Evolutionary conservation across 1,140 invertebrate species (phyloP).

Genomic region (Camponotus floridanus): DNA sequence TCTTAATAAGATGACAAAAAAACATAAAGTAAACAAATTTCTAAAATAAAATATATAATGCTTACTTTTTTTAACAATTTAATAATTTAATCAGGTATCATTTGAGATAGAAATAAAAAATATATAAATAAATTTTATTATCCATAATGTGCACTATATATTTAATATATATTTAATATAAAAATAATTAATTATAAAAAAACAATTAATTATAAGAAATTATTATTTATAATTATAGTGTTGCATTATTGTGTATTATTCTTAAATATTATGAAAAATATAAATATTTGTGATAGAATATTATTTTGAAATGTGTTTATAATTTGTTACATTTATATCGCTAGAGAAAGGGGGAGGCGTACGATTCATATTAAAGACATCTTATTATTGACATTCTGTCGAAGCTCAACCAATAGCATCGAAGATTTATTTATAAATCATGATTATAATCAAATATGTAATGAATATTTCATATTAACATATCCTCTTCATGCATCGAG

Average conservation of each 20-base stretch:
- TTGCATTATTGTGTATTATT: not conserved
- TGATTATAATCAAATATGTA: conserved; percentile 6
- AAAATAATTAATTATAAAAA: too few species aligned
- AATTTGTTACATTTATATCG: not conserved
- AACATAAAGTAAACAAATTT: not conserved
- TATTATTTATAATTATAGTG: not conserved
- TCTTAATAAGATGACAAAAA: not conserved
- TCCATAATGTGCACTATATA: too few species aligned
- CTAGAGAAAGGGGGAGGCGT: not conserved
- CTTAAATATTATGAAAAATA: not conserved
- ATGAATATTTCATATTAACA: not conserved
- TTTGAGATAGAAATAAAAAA: not conserved
- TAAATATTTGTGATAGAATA: conserved; percentile 4
- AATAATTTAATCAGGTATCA: not conserved
- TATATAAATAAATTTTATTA: too few species aligned
- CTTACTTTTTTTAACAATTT: not conserved
- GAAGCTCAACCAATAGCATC: not conserved
- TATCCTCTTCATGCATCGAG: not conserved
- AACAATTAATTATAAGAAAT: not conserved
- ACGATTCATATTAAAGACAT: not conserved
- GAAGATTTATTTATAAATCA: conserved; percentile 14
- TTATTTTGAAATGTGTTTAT: not conserved
- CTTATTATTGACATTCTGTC: conserved; percentile 44
- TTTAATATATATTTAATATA: too few species aligned
- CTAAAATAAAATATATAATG: not conserved